A percentile compares a stretch with the other conserved stretches of the same genome.
These are phyloP conservation scores for Hipposideros armiger DNA, from an alignment of 2,113 vertebrate genomes.

Conservation along the genomic window DNA sequence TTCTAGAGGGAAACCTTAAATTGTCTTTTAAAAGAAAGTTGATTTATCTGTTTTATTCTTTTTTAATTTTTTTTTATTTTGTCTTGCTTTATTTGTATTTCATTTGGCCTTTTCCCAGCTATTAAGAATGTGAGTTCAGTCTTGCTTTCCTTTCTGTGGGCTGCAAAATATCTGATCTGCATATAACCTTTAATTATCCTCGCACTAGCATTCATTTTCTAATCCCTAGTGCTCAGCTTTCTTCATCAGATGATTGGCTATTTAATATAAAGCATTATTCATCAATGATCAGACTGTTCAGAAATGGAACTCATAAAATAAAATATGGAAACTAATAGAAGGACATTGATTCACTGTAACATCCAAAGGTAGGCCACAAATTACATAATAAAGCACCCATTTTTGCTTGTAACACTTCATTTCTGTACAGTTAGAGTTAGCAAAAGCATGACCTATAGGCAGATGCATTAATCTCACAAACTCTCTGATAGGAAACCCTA, in stretches of 20 bases:
- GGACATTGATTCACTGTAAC: constrained; percentile 80
- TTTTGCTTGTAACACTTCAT: constrained; percentile 53
- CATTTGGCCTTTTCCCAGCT: not conserved
- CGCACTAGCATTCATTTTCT: not conserved
- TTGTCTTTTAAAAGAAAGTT: constrained; percentile 13
- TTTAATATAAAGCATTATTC: constrained; percentile 69
- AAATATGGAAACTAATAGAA: constrained; percentile 69
- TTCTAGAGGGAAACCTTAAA: not conserved
- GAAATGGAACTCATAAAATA: constrained; percentile 77
- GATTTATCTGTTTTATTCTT: not conserved
- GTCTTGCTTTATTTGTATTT: not conserved
- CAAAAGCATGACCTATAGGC: constrained; percentile 66
- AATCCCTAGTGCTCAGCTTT: not conserved
- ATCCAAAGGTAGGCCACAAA: constrained; percentile 74
- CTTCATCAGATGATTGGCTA: constrained; percentile 59
- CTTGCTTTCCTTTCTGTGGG: constrained; percentile 22
- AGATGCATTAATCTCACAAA: constrained; percentile 77
- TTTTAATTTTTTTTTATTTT: not conserved
- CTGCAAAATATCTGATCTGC: constrained; percentile 40
- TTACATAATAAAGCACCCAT: constrained; percentile 81
- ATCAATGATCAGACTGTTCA: constrained; percentile 63
- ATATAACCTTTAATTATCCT: constrained; percentile 58
- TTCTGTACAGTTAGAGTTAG: constrained; percentile 76
- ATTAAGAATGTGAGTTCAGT: not conserved
- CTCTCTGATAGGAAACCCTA: constrained; percentile 57